phyloP scores from a whole-genome alignment of 37 sponge, comb jelly and placozoan genomes.

The Tethya wilhelma region DNA sequence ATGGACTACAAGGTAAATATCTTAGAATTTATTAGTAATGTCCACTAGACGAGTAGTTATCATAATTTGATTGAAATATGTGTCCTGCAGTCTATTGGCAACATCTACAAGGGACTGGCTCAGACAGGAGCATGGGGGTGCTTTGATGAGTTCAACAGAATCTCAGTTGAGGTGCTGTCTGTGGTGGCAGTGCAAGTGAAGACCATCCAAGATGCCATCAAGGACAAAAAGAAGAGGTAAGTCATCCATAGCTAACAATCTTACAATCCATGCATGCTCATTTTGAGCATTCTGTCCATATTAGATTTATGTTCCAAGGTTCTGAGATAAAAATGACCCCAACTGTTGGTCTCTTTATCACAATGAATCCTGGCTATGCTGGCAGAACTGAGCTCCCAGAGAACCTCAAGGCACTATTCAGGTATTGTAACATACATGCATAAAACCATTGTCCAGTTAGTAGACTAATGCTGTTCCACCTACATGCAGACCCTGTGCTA shows the following conservation, averaged over 20 bases:
- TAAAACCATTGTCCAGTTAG: neutral
- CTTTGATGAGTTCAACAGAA: conserved; percentile 99
- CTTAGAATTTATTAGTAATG: neutral
- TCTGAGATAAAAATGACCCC: conserved; percentile 83
- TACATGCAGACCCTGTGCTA: conserved; percentile 94
- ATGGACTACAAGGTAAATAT: conserved; percentile 96
- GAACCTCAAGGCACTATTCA: conserved; percentile 97
- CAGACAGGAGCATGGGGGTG: conserved; percentile 99
- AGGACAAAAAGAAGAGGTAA: conserved; percentile 78
- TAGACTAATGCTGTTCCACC: no score
- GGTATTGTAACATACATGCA: conserved; percentile 40
- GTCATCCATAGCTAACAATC: neutral
- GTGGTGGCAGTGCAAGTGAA: conserved; percentile 98
- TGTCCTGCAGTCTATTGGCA: conserved; percentile 89
- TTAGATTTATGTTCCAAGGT: conserved; percentile 87
- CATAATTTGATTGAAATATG: no score
- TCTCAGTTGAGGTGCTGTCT: conserved; percentile 97
- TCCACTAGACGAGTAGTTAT: neutral
- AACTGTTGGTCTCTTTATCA: conserved; percentile 98
- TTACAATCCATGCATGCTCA: neutral
- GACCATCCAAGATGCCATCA: conserved; percentile 95
- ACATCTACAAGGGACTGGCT: conserved; percentile 98
- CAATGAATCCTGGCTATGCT: conserved; percentile 99
- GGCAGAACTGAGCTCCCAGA: conserved; percentile 98
- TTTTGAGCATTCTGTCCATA: neutral